Evolutionary conservation across 2,113 vertebrate genomes (phyloP).

Genomic region (Rafetus swinhoei): DNA sequence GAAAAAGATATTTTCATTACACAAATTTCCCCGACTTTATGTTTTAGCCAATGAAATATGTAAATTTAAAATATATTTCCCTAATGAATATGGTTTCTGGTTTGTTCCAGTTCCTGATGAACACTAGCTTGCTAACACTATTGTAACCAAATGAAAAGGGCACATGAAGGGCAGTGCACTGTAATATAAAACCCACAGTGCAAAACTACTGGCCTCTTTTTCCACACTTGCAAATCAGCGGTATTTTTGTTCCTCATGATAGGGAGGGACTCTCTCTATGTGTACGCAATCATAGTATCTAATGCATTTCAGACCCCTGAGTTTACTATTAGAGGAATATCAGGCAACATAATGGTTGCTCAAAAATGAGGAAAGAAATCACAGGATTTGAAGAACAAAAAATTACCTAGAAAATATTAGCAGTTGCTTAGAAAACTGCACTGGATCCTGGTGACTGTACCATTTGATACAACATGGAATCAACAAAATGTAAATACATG

Average conservation of each 20-base stretch:
- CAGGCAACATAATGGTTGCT: neutral
- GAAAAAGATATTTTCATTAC: neutral
- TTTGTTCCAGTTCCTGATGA: neutral
- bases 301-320: neutral
- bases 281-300: neutral
- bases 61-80: fast-evolving
- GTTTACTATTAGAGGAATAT: neutral
- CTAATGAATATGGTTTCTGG: neutral
- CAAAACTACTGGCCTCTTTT: conserved; percentile 35
- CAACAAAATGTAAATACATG: neutral
- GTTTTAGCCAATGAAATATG: neutral
- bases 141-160: conserved; percentile 13
- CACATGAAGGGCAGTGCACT: conserved; percentile 43
- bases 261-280: neutral
- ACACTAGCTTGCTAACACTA: neutral
- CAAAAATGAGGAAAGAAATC: too few relatives aligned
- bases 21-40: neutral
- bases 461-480: neutral
- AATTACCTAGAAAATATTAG: fast-evolving
- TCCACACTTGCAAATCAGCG: neutral
- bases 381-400: neutral
- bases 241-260: neutral
- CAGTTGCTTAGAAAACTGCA: conserved; percentile 5
- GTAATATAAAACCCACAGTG: neutral
- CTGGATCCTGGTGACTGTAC: neutral